Evolutionary conservation across 2,113 vertebrate species (phyloP).

Genomic region (Coreoperca whiteheadi): DNA sequence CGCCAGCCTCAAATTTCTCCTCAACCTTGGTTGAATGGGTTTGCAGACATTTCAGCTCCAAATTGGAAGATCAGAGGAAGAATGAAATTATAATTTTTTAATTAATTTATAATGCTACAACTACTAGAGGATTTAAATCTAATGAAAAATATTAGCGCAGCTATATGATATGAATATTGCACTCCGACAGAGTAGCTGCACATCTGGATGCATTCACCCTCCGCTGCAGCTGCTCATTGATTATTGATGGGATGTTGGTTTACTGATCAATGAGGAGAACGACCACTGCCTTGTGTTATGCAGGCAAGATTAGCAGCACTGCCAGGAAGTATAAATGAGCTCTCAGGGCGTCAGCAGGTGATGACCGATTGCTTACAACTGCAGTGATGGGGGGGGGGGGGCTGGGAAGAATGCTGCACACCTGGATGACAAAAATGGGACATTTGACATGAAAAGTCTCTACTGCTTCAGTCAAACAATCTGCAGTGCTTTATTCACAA

Average conservation of each 20-base stretch:
- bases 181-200: neutral
- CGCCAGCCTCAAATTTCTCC: neutral
- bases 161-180: neutral
- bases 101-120: neutral
- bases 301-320: constrained; percentile 25
- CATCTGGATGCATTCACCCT: neutral
- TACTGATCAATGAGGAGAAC: neutral
- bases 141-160: neutral
- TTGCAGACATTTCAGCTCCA: neutral
- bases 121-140: neutral
- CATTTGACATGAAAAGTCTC: neutral
- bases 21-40: too few species aligned
- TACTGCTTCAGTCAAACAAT: neutral
- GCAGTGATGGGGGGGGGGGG: neutral
- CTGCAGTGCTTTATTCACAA: neutral
- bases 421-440: neutral
- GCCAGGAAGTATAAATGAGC: constrained; percentile 1
- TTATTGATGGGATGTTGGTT: constrained; percentile 8
- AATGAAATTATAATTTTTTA: too few species aligned
- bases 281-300: constrained; percentile 18
- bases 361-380: neutral
- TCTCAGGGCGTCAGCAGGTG: neutral
- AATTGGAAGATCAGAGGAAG: neutral
- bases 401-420: neutral
- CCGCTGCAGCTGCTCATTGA: constrained; percentile 11